These are phyloP conservation scores for Andricus grossulariae DNA, from an alignment of 1,140 invertebrate genomes.

Conservation along the genomic window DNA sequence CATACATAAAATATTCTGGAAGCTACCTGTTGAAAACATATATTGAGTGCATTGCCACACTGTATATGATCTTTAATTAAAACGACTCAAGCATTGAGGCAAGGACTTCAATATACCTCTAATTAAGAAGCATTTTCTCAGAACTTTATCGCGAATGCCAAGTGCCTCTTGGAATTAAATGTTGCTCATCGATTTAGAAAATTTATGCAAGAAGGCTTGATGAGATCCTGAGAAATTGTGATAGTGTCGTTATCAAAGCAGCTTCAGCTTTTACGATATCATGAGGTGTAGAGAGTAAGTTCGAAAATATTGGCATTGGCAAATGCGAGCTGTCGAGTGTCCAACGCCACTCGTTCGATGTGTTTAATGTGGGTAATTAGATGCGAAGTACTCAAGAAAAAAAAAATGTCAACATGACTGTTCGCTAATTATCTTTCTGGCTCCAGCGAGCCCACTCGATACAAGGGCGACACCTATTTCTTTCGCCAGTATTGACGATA, in stretches of 20 bases:
- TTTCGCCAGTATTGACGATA: neutral
- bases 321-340: neutral
- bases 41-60: neutral
- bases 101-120: neutral
- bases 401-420: conserved; percentile 3
- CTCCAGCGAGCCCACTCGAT: neutral
- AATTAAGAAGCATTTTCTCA: conserved; percentile 10
- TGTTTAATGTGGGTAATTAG: conserved; percentile 24
- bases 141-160: neutral
- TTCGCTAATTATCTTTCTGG: conserved; percentile 22
- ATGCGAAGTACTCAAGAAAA: neutral
- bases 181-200: neutral
- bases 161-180: neutral
- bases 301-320: neutral
- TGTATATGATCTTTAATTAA: neutral
- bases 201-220: neutral
- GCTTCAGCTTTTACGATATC: neutral
- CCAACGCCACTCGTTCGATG: neutral
- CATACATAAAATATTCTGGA: too few relatives aligned
- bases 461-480: neutral
- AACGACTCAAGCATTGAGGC: neutral
- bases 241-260: neutral
- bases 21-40: too few relatives aligned
- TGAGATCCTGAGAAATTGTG: neutral
- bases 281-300: neutral